Percentiles rank a stretch among this genome's conserved stretches.
These are phyloP conservation scores for Galleria mellonella DNA, from an alignment of 1,140 invertebrate genomes.

Conservation along the genomic window DNA sequence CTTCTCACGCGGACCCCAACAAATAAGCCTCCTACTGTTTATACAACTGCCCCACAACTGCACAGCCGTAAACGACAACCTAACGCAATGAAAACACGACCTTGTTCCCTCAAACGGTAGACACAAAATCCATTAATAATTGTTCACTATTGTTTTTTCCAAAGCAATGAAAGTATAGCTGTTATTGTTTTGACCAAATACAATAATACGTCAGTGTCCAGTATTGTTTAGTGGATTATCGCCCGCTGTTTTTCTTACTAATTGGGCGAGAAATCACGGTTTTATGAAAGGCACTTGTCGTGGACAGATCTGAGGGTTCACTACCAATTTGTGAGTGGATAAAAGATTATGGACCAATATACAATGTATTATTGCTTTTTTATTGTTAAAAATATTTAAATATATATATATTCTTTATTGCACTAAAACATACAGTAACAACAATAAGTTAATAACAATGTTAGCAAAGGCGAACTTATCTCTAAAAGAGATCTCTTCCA, in stretches of 20 bases:
- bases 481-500: no score
- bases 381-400: no score
- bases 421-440: no score
- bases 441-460: no score
- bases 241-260: slow-evolving; percentile 14
- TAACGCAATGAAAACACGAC: background rate
- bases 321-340: no score
- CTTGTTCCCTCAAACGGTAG: background rate
- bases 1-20: slow-evolving; percentile 21
- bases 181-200: slow-evolving; percentile 5
- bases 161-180: background rate
- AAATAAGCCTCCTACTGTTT: slow-evolving; percentile 36
- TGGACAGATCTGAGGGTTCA: background rate
- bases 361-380: no score
- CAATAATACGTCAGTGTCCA: slow-evolving; percentile 15
- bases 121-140: background rate
- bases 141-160: background rate
- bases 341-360: no score
- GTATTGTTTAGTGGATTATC: background rate
- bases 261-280: slow-evolving; percentile 13
- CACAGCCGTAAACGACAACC: background rate
- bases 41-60: background rate
- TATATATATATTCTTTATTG: no score
- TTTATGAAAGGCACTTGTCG: background rate
- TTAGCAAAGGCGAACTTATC: no score